Conservation (phyloP, 30 jellyfish, hydroid and myxozoan species). For the Hydra vulgaris region DNA sequence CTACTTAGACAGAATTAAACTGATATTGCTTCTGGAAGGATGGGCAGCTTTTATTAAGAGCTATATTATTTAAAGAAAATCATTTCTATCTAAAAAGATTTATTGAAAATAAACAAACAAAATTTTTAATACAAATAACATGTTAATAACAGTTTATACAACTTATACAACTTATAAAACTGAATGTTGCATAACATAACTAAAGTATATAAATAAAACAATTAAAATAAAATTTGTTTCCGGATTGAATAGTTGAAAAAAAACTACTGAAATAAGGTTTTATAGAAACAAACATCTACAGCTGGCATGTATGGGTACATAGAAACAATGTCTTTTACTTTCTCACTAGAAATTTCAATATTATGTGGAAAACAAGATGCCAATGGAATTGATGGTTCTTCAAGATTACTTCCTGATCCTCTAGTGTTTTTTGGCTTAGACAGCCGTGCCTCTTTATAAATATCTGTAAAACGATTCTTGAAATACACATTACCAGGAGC, state of each 20-base stretch:
- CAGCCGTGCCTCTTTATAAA: background rate
- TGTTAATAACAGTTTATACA: background rate
- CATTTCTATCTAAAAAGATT: background rate
- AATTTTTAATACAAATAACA: background rate
- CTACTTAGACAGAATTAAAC: no score
- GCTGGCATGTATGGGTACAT: slow-evolving; percentile 15
- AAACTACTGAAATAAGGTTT: background rate
- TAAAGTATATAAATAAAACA: background rate
- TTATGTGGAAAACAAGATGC: slow-evolving; percentile 13
- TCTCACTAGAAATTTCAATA: slow-evolving; percentile 5
- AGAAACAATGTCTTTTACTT: slow-evolving; percentile 8
- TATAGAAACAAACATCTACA: slow-evolving; percentile 7
- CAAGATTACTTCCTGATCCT: slow-evolving; percentile 10
- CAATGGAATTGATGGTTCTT: slow-evolving; percentile 5
- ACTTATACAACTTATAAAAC: background rate
- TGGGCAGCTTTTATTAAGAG: no score
- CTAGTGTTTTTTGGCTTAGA: slow-evolving; percentile 5
- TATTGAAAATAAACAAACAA: background rate
- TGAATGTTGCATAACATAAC: background rate
- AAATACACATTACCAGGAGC: background rate
- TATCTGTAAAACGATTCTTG: background rate
- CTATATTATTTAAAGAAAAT: no score
- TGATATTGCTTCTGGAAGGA: no score
- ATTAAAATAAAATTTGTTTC: background rate
- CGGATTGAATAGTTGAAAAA: no score